Conservation (phyloP, 2,797 vertebrate species). For the Pangasius djambal region DNA sequence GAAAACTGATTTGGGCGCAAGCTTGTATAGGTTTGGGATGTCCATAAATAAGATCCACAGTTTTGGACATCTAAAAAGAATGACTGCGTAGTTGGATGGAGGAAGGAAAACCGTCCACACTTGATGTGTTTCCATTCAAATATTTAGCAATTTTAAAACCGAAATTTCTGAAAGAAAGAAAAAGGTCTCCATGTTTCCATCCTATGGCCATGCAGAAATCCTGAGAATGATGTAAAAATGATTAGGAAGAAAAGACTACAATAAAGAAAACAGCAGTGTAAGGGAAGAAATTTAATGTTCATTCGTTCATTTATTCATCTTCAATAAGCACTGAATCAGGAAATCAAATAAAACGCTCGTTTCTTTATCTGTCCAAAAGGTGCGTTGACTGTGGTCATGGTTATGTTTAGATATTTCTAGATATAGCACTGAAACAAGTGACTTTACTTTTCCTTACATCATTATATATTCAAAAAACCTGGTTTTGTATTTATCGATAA, state of each 20-base stretch:
- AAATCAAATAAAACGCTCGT: neutral
- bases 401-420: neutral
- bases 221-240: neutral
- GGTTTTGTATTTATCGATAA: too few species aligned
- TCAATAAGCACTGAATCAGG: neutral
- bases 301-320: too few species aligned
- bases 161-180: neutral
- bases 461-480: too few species aligned
- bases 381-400: neutral
- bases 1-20: neutral
- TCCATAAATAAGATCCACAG: neutral
- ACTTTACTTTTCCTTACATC: too few species aligned
- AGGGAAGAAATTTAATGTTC: too few species aligned
- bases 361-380: neutral
- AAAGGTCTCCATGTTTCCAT: neutral
- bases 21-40: neutral
- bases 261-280: too few species aligned
- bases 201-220: neutral
- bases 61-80: neutral
- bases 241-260: too few species aligned
- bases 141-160: neutral
- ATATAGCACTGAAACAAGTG: too few species aligned
- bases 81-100: neutral
- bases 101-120: neutral
- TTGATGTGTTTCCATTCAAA: neutral